Base-by-base conservation (phyloP, 2,113 vertebrate species). In the Bolborhynchus lineola region DNA sequence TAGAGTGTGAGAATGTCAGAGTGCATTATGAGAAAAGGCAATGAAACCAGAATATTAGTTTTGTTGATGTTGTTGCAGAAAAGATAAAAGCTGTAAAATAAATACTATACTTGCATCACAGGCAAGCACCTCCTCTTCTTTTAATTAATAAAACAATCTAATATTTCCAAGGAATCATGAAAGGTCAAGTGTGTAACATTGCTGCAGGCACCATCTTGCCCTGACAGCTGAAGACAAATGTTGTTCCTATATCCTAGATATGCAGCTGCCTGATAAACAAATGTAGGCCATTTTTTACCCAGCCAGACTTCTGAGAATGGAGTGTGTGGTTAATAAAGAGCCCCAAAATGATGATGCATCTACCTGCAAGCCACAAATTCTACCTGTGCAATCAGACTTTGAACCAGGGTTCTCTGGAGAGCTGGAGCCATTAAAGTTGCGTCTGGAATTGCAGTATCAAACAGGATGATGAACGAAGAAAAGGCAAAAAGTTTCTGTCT, bases 301-400 rank as follows among this genome's bases (percentile, higher is more conserved):
- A 78, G 11, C 3, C 47, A 92, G 72, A 71, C 21, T 60, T 91
- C 55, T 65, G 90, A 53, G 28, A 92, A 82, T 25, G 60, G 37
- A 84, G 19, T 3, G 0, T 81, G 5, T 44, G 23, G 9, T 82
- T 88, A 71, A 42, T 75, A 90, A 92, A n/a, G 55, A 86, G 21
- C 29, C 47, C 46, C 6, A 92, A 68, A 67, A 12, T 75, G 85
- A 88, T 80, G 68, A 59, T 63, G 16, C 33, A 71, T 81, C 29
- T 86, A 24, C 75, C 55, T 68, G 35, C 72, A 21, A 78, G 72
- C 19, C 69, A 90, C 65, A 95, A 88, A 88, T 59, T 92, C 55
- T 90, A 26, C 20, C 46, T 68, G 29, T 78, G 60, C 81, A 94
- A 78, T 46, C 33, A 67, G 68, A 49, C 60, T 83, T 92, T 78